phyloP scores from a whole-genome alignment of 1,140 invertebrate genomes.

The Cyclina sinensis region DNA sequence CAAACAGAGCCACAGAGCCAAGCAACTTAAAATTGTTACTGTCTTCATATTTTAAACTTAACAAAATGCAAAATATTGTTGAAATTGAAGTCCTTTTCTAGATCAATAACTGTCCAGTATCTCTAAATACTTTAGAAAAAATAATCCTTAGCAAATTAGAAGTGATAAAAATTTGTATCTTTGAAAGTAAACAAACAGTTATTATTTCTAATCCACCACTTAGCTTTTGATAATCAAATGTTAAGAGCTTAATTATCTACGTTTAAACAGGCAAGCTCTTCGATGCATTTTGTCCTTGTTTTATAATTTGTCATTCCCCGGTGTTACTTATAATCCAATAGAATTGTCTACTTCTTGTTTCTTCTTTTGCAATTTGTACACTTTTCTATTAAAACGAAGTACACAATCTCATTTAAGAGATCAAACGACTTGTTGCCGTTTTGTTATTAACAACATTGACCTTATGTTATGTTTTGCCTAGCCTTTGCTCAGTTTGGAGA shows the following conservation, averaged over 20 bases:
- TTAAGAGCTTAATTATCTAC: slow-evolving; percentile 22
- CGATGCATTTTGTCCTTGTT: slow-evolving; percentile 13
- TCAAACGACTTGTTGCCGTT: slow-evolving; percentile 23
- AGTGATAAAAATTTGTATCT: too few species aligned
- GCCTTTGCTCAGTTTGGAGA: not conserved
- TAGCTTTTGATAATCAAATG: not conserved
- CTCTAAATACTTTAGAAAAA: too few species aligned
- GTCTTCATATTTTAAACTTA: not conserved
- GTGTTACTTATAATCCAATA: not conserved
- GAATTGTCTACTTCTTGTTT: not conserved
- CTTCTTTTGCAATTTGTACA: slow-evolving; percentile 37
- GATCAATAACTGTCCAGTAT: too few species aligned
- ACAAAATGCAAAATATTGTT: not conserved
- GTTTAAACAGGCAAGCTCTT: not conserved
- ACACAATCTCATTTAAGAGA: slow-evolving; percentile 12
- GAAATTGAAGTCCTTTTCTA: too few species aligned
- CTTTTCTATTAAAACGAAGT: slow-evolving; percentile 43
- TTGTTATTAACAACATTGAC: not conserved
- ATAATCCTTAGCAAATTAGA: too few species aligned
- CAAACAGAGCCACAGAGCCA: not conserved
- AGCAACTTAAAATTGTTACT: not conserved
- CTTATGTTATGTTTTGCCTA: slow-evolving; percentile 15
- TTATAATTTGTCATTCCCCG: not conserved
- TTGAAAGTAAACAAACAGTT: not conserved
- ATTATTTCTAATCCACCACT: not conserved